Evolutionary conservation across 1,140 invertebrate genomes (phyloP).

Genomic region (Tribolium castaneum): DNA sequence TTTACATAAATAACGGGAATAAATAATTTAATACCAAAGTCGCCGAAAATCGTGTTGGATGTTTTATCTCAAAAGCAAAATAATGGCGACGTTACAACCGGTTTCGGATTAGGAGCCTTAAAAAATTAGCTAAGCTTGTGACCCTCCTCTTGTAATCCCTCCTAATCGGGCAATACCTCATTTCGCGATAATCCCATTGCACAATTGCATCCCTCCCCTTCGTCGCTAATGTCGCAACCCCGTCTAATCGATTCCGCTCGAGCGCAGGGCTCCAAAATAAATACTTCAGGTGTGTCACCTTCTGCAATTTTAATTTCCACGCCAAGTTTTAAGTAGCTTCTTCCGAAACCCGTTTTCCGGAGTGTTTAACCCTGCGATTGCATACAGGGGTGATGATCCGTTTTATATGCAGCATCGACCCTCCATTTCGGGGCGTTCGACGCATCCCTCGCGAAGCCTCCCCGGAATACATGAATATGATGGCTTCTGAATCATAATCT

Average conservation of each 20-base stretch:
- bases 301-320: not conserved
- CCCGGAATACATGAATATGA: slow-evolving; percentile 56
- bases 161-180: not conserved
- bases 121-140: not conserved
- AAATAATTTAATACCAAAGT: slow-evolving; percentile 2
- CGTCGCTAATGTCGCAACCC: not conserved
- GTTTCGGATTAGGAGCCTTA: not conserved
- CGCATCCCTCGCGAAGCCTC: slow-evolving; percentile 43
- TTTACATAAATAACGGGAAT: slow-evolving; percentile 20
- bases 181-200: not conserved
- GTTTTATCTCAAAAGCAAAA: not conserved
- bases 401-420: slow-evolving; percentile 56
- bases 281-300: not conserved
- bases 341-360: not conserved
- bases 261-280: not conserved
- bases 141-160: not conserved
- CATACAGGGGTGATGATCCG: slow-evolving; percentile 50
- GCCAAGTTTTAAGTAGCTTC: not conserved
- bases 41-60: not conserved
- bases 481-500: slow-evolving; percentile 57
- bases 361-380: not conserved
- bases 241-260: not conserved
- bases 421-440: slow-evolving; percentile 30
- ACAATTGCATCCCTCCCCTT: not conserved
- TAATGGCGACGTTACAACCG: not conserved